Evolutionary conservation across 1,140 invertebrate genomes (phyloP).

Genomic region (Triops longicaudatus): DNA sequence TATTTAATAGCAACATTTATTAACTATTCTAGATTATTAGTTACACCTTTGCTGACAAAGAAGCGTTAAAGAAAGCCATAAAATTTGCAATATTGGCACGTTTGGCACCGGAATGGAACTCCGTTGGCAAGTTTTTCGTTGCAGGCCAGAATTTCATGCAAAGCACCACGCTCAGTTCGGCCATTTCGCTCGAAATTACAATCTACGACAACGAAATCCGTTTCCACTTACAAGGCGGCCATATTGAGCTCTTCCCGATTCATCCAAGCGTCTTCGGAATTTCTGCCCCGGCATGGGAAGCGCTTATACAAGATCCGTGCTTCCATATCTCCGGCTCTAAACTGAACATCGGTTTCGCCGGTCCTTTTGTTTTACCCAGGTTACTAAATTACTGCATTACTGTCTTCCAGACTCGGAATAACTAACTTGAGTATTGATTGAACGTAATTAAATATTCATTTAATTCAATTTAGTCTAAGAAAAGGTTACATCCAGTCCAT

Average conservation of each 20-base stretch:
- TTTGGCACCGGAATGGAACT: neutral
- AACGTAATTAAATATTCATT: no score
- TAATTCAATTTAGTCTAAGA: neutral
- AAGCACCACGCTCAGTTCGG: neutral
- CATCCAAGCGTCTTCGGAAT: neutral
- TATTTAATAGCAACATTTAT: neutral
- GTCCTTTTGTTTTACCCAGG: neutral
- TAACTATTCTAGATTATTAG: neutral
- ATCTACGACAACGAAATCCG: neutral
- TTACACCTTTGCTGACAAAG: neutral
- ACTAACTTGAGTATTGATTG: no score
- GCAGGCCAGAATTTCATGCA: neutral
- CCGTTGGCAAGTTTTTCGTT: neutral
- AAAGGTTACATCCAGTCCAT: neutral
- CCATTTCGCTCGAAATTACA: neutral
- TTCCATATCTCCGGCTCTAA: neutral
- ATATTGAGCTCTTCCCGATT: neutral
- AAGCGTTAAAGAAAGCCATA: neutral
- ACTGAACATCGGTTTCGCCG: neutral
- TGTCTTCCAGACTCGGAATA: no score
- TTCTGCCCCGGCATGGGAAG: neutral
- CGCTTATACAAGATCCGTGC: neutral
- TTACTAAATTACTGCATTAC: neutral
- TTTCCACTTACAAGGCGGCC: neutral
- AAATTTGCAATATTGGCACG: neutral